Evolutionary conservation across 1,140 invertebrate genomes (phyloP), one percentile per base, ranked within the genome.

Genomic region (Pteromalus puparum): DNA sequence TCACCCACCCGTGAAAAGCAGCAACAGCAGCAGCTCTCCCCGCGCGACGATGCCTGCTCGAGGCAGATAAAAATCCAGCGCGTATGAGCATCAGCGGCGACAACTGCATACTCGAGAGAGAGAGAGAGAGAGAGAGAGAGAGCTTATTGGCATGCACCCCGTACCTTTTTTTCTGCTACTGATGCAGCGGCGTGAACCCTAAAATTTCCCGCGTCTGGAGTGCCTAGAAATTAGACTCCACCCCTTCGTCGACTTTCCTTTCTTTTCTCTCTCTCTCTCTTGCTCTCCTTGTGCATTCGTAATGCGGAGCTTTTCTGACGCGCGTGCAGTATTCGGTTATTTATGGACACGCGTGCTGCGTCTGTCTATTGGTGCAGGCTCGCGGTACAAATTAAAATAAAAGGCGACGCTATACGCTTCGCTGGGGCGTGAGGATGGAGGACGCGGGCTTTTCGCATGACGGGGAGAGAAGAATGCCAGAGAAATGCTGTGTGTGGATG

Each of bases 1-100:
- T 85, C 90, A 90, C 86, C 89, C 88, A 86, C 83, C 90, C 91
- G 90, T 92, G 89, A 92, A 92, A 91, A 92, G 87, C 88, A 61
- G 46, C 46, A 48, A 9, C 13, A 18, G 13, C 18, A 21, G 15
- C 18, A 21, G 18, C 46, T 77, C 74, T 15, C 42, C 9, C 46
- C 24, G 48, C 15, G 1, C 18, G 53, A 42, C 53, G 53, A 61
- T 61, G 53, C 53, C 53, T 61, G 53, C 53, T 61, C 26, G 67
- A 87, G 83, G 82, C 86, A 82, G 85, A 88, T 86, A 88, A 90
- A 87, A 86, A 90, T 87, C 80, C 53, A 5, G 7, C 10, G 10
- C 67, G 67, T 30, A 28, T 30, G 67, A 26, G 28, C 67, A 70
- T 26, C 21, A 61, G 48, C 6, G 18, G 18, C 48, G 13, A 15